Conservation (phyloP, 1,140 invertebrate genomes). For the Stratiolaelaps scimitus region DNA sequence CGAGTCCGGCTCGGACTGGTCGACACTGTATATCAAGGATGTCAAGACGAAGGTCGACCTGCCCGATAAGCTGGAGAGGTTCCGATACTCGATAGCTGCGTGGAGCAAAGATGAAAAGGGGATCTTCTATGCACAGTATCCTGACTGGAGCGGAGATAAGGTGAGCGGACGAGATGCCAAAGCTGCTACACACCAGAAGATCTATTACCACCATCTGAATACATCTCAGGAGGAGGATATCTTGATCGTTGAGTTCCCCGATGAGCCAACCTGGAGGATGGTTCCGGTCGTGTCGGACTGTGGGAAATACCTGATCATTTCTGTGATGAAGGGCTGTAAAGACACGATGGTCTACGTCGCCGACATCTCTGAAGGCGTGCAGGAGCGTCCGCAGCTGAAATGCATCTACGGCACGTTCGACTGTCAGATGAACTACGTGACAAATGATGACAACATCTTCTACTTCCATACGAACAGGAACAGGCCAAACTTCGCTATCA, state of each 20-base stretch:
- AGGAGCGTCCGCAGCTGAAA: constrained; percentile 53
- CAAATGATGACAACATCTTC: constrained; percentile 67
- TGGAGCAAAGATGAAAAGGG: constrained; percentile 94
- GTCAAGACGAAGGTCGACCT: constrained; percentile 57
- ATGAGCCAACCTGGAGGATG: constrained; percentile 83
- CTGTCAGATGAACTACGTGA: constrained; percentile 45
- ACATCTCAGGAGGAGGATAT: constrained; percentile 81
- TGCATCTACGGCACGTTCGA: constrained; percentile 51
- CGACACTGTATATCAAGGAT: constrained; percentile 53
- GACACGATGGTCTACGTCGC: constrained; percentile 76
- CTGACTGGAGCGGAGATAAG: constrained; percentile 48
- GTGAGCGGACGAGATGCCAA: constrained; percentile 80
- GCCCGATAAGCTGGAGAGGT: constrained; percentile 70
- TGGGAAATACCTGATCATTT: constrained; percentile 71
- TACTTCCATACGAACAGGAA: constrained; percentile 87
- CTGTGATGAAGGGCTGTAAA: constrained; percentile 64
- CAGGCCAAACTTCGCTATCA: constrained; percentile 75
- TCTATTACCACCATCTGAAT: constrained; percentile 79
- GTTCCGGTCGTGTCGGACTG: constrained; percentile 60
- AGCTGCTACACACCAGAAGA: constrained; percentile 72
- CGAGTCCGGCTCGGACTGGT: constrained; percentile 88
- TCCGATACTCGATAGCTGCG: constrained; percentile 76
- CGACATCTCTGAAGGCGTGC: constrained; percentile 52
- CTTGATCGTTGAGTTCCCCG: constrained; percentile 73
- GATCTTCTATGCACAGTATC: constrained; percentile 66